Percentiles rank a stretch among this genome's conserved stretches.
phyloP scores from a whole-genome alignment of 2,113 vertebrate species.

The Bujurquina vittata region DNA sequence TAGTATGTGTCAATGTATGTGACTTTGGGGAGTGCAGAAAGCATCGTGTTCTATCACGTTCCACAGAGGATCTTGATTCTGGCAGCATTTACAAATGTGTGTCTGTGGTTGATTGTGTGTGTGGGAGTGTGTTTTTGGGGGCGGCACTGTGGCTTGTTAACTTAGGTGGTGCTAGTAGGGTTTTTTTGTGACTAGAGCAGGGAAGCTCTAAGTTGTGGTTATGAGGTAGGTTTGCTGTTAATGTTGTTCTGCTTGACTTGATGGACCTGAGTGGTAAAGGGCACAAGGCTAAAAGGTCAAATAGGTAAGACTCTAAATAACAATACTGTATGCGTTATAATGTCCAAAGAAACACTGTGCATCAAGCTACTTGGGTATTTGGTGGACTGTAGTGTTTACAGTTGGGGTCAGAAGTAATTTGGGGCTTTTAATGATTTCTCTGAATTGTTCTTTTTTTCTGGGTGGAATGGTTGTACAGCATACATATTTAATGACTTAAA shows the following conservation, averaged over 20 bases:
- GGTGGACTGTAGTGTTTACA: neutral
- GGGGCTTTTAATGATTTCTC: neutral
- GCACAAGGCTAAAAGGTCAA: conserved; percentile 54
- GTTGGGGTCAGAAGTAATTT: neutral
- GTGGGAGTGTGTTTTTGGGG: neutral
- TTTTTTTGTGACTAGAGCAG: conserved; percentile 34
- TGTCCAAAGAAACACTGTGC: neutral
- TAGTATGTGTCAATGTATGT: conserved; percentile 5
- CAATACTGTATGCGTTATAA: neutral
- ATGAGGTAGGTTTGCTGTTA: conserved; percentile 57
- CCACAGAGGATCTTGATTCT: conserved; percentile 10
- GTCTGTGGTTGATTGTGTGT: conserved; percentile 5
- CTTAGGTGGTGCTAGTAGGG: neutral
- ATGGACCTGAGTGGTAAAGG: neutral
- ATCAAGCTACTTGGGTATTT: neutral
- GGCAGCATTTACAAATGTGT: neutral
- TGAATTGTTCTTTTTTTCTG: neutral
- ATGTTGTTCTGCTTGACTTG: conserved; percentile 60
- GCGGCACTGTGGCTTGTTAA: neutral
- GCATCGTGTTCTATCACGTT: neutral
- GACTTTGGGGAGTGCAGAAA: neutral
- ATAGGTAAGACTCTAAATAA: conserved; percentile 7
- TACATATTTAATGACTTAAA: neutral
- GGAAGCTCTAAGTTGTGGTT: conserved; percentile 34
- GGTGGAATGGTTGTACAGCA: neutral